These are phyloP conservation scores for Ardeotis arabs DNA, from an alignment of 2,113 vertebrate genomes.

Conservation along the genomic window DNA sequence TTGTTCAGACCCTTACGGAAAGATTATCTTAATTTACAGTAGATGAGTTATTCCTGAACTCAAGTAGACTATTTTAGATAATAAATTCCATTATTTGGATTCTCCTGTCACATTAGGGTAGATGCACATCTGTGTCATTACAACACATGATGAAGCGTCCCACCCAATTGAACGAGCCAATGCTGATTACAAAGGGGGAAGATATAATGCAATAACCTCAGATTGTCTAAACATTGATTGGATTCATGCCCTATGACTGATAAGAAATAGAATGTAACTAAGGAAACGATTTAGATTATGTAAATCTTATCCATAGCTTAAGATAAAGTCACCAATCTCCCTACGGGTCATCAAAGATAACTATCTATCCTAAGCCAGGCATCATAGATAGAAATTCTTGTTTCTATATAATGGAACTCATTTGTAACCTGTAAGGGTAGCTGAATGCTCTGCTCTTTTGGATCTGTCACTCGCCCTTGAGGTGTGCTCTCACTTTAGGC, in stretches of 20 bases:
- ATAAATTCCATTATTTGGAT: neutral
- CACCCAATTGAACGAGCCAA: fast-evolving
- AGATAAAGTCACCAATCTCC: neutral
- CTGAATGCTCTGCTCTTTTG: neutral
- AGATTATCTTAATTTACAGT: neutral
- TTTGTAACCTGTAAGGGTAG: neutral
- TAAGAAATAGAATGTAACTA: neutral
- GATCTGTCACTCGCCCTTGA: neutral
- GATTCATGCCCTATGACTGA: neutral
- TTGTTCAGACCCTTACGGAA: neutral
- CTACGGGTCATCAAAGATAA: neutral
- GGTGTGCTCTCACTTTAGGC: neutral
- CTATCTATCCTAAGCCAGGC: neutral
- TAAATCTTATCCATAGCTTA: neutral
- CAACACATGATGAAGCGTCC: neutral
- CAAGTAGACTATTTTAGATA: neutral
- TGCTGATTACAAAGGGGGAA: neutral
- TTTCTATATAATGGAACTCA: neutral
- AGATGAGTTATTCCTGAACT: neutral
- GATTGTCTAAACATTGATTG: neutral
- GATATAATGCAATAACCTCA: neutral
- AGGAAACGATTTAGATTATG: neutral
- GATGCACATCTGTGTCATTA: neutral
- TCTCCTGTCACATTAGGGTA: neutral
- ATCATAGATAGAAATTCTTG: neutral